These are phyloP conservation scores for Corvus moneduloides DNA, from an alignment of 2,113 vertebrate species.

Conservation along the genomic window DNA sequence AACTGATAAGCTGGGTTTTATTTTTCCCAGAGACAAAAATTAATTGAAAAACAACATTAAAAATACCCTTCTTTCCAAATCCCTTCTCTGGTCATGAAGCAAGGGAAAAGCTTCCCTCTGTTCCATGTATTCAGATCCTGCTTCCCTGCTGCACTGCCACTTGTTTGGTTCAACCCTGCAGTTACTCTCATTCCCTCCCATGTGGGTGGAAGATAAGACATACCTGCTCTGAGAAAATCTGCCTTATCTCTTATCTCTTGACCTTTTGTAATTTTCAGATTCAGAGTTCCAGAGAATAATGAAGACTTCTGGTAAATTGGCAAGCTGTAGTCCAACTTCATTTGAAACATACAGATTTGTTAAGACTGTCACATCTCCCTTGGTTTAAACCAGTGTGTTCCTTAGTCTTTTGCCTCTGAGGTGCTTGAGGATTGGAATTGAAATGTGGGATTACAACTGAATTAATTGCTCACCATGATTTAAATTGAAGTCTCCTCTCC, in stretches of 20 bases:
- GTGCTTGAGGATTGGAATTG: background rate
- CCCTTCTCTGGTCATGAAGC: background rate
- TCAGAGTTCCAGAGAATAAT: background rate
- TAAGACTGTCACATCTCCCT: background rate
- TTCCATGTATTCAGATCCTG: background rate
- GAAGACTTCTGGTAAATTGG: background rate
- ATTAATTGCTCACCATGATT: background rate
- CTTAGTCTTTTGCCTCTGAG: background rate
- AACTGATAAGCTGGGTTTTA: background rate
- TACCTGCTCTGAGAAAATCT: background rate
- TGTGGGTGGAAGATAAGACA: background rate
- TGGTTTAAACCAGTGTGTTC: background rate
- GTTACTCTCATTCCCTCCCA: background rate
- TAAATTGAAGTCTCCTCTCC: background rate
- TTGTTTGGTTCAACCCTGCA: background rate
- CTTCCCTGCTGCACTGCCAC: background rate
- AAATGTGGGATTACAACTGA: background rate
- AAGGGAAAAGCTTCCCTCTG: background rate
- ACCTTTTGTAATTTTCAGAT: background rate
- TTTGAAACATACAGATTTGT: background rate
- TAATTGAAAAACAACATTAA: background rate
- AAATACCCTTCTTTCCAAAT: background rate
- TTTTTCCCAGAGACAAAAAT: background rate
- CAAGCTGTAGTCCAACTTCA: background rate
- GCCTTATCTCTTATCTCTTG: background rate